Evolutionary conservation across 2,797 vertebrate species (phyloP), one percentile per base, ranked within the genome.

Genomic region (Bryconaethiops microstoma): DNA sequence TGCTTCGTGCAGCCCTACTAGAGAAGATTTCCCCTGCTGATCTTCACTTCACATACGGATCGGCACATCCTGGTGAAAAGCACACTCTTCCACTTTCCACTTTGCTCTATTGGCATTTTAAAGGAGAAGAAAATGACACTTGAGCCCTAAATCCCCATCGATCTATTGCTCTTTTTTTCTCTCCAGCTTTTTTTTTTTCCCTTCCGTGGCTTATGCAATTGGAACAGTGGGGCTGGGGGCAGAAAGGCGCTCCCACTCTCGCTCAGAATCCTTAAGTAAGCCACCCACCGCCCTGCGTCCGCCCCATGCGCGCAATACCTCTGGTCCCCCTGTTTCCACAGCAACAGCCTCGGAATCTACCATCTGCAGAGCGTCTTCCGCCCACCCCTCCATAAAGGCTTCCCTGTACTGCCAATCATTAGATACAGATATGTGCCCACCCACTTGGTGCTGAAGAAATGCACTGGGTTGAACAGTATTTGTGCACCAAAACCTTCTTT

Each of bases 301-400:
- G 45, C 35, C 70, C 74, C 62, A 42, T 39, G 62, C 45, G 3
- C 65, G 60, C 81, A 78, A 73, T 81, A 80, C 77, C 85, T 85
- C 72, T 72, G 78, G 76, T 79, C 78, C 81, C 79, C 76, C 80
- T 86, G 94, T 95, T 93, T 93, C 94, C 94, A 95, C 92, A 94
- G 94, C 94, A 95, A 95, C 94, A 94, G 92, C 90, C 92, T 92
- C 90, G 92, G 93, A 94, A 94, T 92, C 91, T 92, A 93, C 90
- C 92, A 87, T 93, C 93, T 89, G 90, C 90, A 91, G 90, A 89
- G 89, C 87, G 84, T 90, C 82, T 87, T 82, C 90, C 92, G 90
- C 91, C 92, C 87, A 91, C 85, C 88, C 88, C 90, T 90, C 91
- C 82, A 89, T 90, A 91, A 92, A 93, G 90, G 80, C 92, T 86